Base-by-base conservation (phyloP, 2,888 invertebrate species). In the Microchrysa polita region DNA sequence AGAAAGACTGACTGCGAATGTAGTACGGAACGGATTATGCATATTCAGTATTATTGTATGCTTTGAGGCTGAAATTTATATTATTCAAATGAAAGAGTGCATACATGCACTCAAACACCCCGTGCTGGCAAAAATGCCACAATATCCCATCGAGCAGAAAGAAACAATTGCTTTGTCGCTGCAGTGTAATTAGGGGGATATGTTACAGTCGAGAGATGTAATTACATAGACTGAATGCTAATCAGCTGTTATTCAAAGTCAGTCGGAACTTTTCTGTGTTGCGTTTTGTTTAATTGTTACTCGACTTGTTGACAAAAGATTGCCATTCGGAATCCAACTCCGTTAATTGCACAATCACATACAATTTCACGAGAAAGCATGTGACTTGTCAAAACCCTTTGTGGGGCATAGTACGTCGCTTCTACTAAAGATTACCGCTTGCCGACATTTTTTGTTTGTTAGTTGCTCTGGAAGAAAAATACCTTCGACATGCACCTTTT, bases 141-240 rank as follows among this genome's bases (percentile, higher is more conserved):
- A 40, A 61, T 61, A 61, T 12, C 12, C 48, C 14, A 12, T 48
- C 2, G 55, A 34, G 55, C 22, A 48, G 23, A 12, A 44, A 5
- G 22, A 44, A n/a, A 48, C 65, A 22, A 65, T 65, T 65, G 65
- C 22, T 65, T 48, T 65, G 65, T 44, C 48, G 20, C 65, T 65
- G 22, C 48, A 65, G 65, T 48, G 65, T 65, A 65, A 65, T 65
- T 65, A 65, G 65, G 48, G 5, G 65, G 65, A 65, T 65, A 42
- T 48, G 44, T 65, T 48, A 65, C 65, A 65, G 65, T 48, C 10
- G 4, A 61, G 61, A 44, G 44, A 34, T 27, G 48, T 65, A 48
- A 65, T 65, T 65, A 65, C n/a, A n/a, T n/a, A n/a, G n/a, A n/a
- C 65, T 16, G 65, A 65, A 65, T 65, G 44, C 65, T 65, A 65